phyloP scores from a whole-genome alignment of 2,888 invertebrate genomes.

The Electrophaes corylata region DNA sequence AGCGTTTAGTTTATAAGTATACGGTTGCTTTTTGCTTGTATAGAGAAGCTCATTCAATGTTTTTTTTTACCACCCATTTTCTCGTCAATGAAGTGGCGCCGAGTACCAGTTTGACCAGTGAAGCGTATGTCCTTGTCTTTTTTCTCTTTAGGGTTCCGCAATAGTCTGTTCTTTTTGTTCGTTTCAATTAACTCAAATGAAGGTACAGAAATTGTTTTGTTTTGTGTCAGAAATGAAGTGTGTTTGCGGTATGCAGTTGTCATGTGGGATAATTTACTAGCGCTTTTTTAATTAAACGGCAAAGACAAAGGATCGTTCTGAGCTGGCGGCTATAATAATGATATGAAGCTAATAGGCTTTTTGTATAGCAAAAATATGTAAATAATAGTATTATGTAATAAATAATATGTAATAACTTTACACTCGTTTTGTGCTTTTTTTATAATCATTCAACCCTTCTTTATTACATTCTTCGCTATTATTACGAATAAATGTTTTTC shows the following conservation, averaged over 20 bases:
- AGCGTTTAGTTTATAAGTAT: rapidly evolving
- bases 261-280: slow-evolving; percentile 6
- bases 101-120: slow-evolving; percentile 55
- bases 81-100: slow-evolving; percentile 68
- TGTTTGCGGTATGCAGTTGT: slow-evolving; percentile 1
- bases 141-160: slow-evolving; percentile 39
- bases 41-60: slow-evolving; percentile 41
- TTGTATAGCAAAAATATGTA: background rate
- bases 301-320: slow-evolving; percentile 2
- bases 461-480: no score
- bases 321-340: background rate
- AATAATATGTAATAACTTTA: no score
- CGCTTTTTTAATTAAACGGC: slow-evolving; percentile 4
- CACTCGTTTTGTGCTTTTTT: no score
- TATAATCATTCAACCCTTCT: no score
- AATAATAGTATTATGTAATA: background rate
- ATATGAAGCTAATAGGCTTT: background rate
- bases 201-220: slow-evolving; percentile 14
- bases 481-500: no score
- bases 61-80: slow-evolving; percentile 58
- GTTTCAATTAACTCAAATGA: slow-evolving; percentile 29
- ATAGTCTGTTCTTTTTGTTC: slow-evolving; percentile 32
- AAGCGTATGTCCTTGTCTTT: slow-evolving; percentile 41
- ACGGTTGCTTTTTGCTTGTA: slow-evolving; percentile 33
- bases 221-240: slow-evolving; percentile 21